Base-by-base conservation (phyloP, 2,113 vertebrate genomes). In the Casuarius casuarius region DNA sequence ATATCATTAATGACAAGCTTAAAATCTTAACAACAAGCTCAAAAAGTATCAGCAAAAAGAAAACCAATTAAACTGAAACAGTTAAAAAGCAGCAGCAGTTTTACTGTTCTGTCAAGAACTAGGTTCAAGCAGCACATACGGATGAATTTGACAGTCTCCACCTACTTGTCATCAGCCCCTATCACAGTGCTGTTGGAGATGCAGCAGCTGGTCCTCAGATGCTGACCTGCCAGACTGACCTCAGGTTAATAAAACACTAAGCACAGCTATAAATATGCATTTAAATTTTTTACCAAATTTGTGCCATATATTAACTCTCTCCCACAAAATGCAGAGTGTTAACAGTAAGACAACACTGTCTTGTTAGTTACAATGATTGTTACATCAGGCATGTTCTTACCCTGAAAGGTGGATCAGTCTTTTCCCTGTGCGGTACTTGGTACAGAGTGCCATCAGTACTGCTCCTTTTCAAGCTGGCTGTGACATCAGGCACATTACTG, bases 401-500 rank as follows among this genome's bases (percentile, higher is more conserved):
- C 98, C 97, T 97, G 94, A 98, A 98, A 10, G 97, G 96, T 33
- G 96, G 97, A 81, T 98, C 98, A 11, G 91, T 68, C 48, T 96
- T 98, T 87, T 98, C 97, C 59, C 94, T 94, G 56, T 84, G 85
- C 19, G 97, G 83, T 5, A 91, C 92, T 90, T 98, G 97, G 58
- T 98, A 98, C 96, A 98, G 92, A 6, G 96, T 97, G 91, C 98
- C 98, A 97, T 98, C 98, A 1, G 98, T 98, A 93, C 95, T 97
- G 84, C 98, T 98, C 75, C 98, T 98, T 96, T 98, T 98, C 95
- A 98, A 92, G 88, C 92, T 97, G 78, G 97, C 94, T 19, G 97
- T 92, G 89, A 98, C 83, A 54, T 98, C 98, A 54, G 98, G 98
- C 48, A 98, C 98, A 7, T 98, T 98, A 94, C 97, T 98, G 76